phyloP scores from a whole-genome alignment of 2,797 vertebrate species.

The Chloroceryle inda region DNA sequence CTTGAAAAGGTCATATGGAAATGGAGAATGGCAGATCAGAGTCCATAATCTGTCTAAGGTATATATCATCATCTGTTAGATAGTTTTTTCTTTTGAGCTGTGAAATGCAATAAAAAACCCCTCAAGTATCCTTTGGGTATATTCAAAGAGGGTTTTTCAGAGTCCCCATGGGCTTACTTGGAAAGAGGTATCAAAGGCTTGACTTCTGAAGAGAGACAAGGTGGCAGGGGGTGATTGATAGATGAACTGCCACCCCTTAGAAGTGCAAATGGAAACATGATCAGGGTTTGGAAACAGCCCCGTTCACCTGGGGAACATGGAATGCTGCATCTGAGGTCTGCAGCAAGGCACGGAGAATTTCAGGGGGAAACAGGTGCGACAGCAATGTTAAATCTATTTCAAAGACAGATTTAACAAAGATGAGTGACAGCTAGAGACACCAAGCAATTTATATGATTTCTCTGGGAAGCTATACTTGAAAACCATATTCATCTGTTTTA shows the following conservation, averaged over 20 bases:
- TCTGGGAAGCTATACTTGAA: background rate
- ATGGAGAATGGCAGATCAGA: background rate
- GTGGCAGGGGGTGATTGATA: conserved; percentile 15
- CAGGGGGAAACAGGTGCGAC: background rate
- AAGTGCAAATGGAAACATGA: conserved; percentile 52
- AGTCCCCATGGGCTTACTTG: background rate
- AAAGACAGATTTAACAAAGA: background rate
- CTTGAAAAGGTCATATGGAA: conserved; percentile 41
- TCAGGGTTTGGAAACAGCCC: conserved; percentile 24
- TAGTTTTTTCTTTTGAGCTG: background rate
- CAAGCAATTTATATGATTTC: background rate
- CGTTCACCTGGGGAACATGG: background rate
- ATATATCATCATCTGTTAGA: background rate
- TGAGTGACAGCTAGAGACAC: background rate
- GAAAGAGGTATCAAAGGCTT: conserved; percentile 42
- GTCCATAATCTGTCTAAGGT: background rate
- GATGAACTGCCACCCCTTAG: conserved; percentile 15
- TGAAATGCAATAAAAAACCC: background rate
- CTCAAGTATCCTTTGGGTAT: background rate
- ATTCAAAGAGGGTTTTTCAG: background rate
- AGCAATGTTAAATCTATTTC: background rate
- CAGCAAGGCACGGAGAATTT: background rate
- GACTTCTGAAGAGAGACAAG: conserved; percentile 32
- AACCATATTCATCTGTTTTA: background rate
- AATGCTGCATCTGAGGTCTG: background rate